Conservation (phyloP, 2,113 vertebrate species). For the Microcebus tavaratra region DNA sequence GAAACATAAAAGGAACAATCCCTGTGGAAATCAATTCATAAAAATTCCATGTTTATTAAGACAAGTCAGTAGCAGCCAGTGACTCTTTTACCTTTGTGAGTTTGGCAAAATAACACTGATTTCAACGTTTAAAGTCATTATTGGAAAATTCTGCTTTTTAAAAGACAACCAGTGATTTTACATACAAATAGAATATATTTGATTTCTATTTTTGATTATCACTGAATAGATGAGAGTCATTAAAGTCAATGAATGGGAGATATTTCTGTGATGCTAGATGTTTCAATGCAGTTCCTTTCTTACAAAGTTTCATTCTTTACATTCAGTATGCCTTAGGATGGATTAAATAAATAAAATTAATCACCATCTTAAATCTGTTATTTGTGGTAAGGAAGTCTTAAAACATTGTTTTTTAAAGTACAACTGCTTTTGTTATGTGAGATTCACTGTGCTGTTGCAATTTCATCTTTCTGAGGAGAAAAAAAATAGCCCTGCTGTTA, state of each 20-base stretch:
- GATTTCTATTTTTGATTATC: constrained; percentile 41
- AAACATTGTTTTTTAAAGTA: neutral
- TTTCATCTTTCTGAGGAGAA: constrained; percentile 55
- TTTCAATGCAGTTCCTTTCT: neutral
- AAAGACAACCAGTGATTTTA: neutral
- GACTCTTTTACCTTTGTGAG: neutral
- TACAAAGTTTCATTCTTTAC: neutral
- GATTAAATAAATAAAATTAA: constrained; percentile 57
- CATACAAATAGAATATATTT: constrained; percentile 32
- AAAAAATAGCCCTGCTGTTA: constrained; percentile 34
- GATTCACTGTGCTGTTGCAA: constrained; percentile 36
- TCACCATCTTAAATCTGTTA: constrained; percentile 2
- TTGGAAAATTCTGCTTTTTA: constrained; percentile 30
- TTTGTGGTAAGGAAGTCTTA: constrained; percentile 32
- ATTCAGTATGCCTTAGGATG: neutral
- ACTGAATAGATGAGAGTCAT: constrained; percentile 19
- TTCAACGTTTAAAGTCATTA: constrained; percentile 52
- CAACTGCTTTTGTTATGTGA: constrained; percentile 50
- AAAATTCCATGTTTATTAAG: neutral
- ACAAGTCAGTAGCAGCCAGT: neutral
- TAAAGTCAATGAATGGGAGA: neutral
- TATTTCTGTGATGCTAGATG: neutral
- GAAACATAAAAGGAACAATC: neutral
- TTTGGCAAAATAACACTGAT: constrained; percentile 43
- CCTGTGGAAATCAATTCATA: neutral